Evolutionary conservation across 2,888 invertebrate genomes (phyloP), one percentile per base, ranked within the genome.

Genomic region (Erebia epiphron): DNA sequence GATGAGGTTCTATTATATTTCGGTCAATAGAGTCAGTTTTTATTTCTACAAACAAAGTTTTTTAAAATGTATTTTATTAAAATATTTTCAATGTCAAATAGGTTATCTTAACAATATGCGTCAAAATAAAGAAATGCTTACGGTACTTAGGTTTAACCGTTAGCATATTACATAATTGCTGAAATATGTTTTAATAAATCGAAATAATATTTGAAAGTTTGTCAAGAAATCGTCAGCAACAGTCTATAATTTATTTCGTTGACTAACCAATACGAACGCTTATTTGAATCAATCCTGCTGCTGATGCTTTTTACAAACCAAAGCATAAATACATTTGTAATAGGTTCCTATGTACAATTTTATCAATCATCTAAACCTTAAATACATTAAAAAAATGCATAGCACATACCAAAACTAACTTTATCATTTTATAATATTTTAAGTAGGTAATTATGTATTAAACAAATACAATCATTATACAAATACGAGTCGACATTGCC

Each of bases 1-100:
- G 79, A 76, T 78, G 74, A 78, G 71, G 75, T 75, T 73, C 73
- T 69, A 73, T 62, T 62, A 11, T 52, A 68, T 14, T 43, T n/a
- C 52, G 16, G 21, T 16, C 14, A 7, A 49, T 8, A 49, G 9
- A 18, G 43, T 18, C 61, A 41, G 18, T 54, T 18, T 54, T 18
- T 50, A 50, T 35, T 35, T 35, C 35, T 35, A 35, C 35, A 35
- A 35, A 35, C 7, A 7, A 35, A 35, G 35, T 35, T 35, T 35
- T 26, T 35, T 35, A 7, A 7, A 7, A 7, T 35, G 5, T 35
- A 35, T 35, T 7, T 26, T 26, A 26, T 26, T 26, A 26, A 26
- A 35, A 35, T 35, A n/a, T n/a, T n/a, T n/a, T n/a, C n/a, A n/a
- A n/a, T n/a, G n/a, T n/a, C n/a, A n/a, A 7, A 35, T 7, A 35